Evolutionary conservation across 2,888 invertebrate species (phyloP).

Genomic region (Hydrotaea cyrtoneurina): DNA sequence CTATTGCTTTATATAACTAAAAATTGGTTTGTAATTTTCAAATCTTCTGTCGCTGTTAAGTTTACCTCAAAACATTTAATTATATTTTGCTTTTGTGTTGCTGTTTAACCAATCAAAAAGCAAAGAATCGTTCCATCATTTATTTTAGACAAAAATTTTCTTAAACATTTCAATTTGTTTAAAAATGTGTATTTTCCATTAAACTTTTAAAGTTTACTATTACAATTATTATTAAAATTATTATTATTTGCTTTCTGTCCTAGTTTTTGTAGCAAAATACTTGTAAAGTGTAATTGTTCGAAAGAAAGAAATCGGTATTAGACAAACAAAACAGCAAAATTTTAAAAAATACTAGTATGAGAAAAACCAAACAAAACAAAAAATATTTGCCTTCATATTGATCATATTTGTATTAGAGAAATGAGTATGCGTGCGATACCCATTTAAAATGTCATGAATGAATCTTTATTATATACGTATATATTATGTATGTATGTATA

Average conservation of each 20-base stretch:
- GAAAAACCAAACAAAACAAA: conserved; percentile 8
- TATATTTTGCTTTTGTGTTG: conserved; percentile 34
- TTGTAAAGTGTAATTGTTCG: conserved; percentile 49
- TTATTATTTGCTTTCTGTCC: conserved; percentile 40
- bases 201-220: conserved; percentile 37
- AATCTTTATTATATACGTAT: conserved; percentile 25
- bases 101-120: not conserved
- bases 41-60: conserved; percentile 50
- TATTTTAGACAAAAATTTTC: conserved; percentile 1
- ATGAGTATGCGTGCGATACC: conserved; percentile 8
- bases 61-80: conserved; percentile 54
- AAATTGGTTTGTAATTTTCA: conserved; percentile 11
- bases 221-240: conserved; percentile 15
- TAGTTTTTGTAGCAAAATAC: conserved; percentile 45
- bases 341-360: not conserved
- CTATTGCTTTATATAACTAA: conserved; percentile 2
- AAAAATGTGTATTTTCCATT: conserved; percentile 22
- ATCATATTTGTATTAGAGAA: conserved; percentile 41
- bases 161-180: conserved; percentile 25
- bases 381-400: conserved; percentile 46
- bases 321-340: conserved; percentile 9
- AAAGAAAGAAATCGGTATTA: conserved; percentile 47
- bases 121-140: conserved; percentile 43
- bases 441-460: conserved; percentile 2
- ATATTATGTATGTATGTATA: conserved; percentile 20